Conservation (phyloP, 2,797 vertebrate species). For the Microctenopoma lineatum region DNA sequence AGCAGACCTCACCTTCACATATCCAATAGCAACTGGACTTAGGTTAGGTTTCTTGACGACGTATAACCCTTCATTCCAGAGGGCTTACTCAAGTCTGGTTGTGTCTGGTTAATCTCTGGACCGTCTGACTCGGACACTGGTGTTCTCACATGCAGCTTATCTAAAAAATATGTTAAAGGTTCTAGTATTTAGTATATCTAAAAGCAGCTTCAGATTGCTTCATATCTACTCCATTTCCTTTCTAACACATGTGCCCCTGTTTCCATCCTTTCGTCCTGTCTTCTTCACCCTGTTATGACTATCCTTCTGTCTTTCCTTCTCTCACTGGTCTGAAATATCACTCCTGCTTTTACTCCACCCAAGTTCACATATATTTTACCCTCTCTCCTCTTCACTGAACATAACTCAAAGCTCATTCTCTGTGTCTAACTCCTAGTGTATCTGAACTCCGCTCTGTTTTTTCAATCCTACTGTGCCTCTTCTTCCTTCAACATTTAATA, state of each 20-base stretch:
- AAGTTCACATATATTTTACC: neutral
- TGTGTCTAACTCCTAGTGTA: constrained; percentile 1
- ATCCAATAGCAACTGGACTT: too few relatives aligned
- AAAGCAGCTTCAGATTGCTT: neutral
- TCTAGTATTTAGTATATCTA: neutral
- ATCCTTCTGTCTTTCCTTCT: neutral
- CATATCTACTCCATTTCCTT: neutral
- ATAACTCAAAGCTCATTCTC: constrained; percentile 2
- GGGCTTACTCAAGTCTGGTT: too few relatives aligned
- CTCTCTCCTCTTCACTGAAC: neutral
- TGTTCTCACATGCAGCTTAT: too few relatives aligned
- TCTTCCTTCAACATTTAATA: constrained; percentile 39
- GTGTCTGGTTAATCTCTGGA: too few relatives aligned
- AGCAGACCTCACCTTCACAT: too few relatives aligned
- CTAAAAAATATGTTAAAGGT: neutral
- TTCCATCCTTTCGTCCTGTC: neutral
- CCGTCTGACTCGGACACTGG: too few relatives aligned
- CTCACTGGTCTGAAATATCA: neutral
- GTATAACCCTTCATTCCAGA: too few relatives aligned
- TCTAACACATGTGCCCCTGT: neutral
- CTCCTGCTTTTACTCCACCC: neutral
- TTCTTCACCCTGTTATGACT: neutral
- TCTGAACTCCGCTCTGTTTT: constrained; percentile 1
- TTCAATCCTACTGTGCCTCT: constrained; percentile 10
- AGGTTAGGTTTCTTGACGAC: too few relatives aligned